Evolutionary conservation across 1,140 invertebrate species (phyloP).

Genomic region (Macrosteles quadrilineatus): DNA sequence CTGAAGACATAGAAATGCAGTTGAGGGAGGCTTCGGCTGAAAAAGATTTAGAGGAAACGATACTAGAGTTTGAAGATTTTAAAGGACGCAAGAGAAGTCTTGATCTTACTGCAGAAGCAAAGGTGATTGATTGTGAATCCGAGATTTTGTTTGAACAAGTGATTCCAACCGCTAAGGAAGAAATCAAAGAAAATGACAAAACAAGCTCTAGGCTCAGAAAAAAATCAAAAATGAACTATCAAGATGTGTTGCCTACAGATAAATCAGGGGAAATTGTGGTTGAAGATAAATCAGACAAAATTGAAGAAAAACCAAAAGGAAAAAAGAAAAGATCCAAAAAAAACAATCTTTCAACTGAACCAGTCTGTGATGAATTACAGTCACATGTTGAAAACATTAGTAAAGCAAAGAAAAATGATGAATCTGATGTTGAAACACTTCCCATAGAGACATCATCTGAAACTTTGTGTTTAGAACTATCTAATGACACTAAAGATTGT

Average conservation of each 20-base stretch:
- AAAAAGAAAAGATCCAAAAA: slow-evolving; percentile 24
- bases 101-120: background rate
- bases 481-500: background rate
- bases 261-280: background rate
- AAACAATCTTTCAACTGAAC: background rate
- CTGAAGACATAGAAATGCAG: background rate
- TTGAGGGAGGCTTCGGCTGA: slow-evolving; percentile 4
- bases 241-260: slow-evolving; percentile 28
- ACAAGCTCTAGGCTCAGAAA: slow-evolving; percentile 24
- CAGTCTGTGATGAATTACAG: background rate
- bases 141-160: background rate
- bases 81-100: slow-evolving; percentile 19
- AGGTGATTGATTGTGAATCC: background rate
- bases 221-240: slow-evolving; percentile 29
- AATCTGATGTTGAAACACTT: background rate
- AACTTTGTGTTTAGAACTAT: background rate
- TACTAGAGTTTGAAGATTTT: background rate
- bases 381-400: background rate
- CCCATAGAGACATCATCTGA: background rate
- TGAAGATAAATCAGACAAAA: background rate
- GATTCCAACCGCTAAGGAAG: slow-evolving; percentile 14
- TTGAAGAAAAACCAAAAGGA: slow-evolving; percentile 31
- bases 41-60: background rate
- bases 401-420: background rate
- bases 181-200: slow-evolving; percentile 23